phyloP scores from a whole-genome alignment of 2,888 invertebrate species.

The Zygothrica quintamaculata region DNA sequence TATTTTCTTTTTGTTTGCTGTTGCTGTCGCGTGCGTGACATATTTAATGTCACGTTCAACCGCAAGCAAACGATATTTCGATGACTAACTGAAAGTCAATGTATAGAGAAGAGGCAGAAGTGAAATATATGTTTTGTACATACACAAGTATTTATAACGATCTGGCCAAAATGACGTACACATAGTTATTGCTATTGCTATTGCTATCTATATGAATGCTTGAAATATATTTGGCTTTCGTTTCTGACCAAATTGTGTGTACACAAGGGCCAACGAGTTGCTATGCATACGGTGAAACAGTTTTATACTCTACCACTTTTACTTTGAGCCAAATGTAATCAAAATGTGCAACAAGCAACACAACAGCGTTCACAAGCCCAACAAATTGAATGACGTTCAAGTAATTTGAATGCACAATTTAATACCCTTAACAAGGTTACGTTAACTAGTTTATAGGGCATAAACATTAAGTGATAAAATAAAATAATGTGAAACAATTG shows the following conservation, averaged over 20 bases:
- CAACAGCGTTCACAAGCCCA: conserved; percentile 11
- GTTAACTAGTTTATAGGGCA: conserved; percentile 1
- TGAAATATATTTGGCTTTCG: conserved; percentile 31
- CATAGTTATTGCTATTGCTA: conserved; percentile 38
- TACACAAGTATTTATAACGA: conserved; percentile 52
- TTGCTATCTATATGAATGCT: conserved; percentile 15
- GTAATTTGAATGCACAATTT: conserved; percentile 41
- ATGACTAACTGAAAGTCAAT: conserved; percentile 43
- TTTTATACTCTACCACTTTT: conserved; percentile 57
- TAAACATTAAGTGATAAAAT: too few species aligned
- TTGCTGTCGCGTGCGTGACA: conserved; percentile 72
- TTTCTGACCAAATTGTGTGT: conserved; percentile 25
- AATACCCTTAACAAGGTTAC: conserved; percentile 30
- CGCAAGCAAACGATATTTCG: conserved; percentile 52
- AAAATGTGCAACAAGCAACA: conserved; percentile 40
- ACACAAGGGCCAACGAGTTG: conserved; percentile 20
- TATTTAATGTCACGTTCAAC: conserved; percentile 81
- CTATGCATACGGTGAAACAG: conserved; percentile 21
- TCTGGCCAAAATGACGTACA: conserved; percentile 54
- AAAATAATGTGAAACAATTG: too few species aligned
- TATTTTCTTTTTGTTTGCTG: conserved; percentile 31
- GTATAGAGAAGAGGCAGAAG: conserved; percentile 18
- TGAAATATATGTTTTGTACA: conserved; percentile 31
- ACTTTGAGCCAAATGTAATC: conserved; percentile 61
- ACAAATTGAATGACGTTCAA: conserved; percentile 41